Base-by-base conservation (phyloP, 2,797 vertebrate species). In the Halcyon leucocephala region DNA sequence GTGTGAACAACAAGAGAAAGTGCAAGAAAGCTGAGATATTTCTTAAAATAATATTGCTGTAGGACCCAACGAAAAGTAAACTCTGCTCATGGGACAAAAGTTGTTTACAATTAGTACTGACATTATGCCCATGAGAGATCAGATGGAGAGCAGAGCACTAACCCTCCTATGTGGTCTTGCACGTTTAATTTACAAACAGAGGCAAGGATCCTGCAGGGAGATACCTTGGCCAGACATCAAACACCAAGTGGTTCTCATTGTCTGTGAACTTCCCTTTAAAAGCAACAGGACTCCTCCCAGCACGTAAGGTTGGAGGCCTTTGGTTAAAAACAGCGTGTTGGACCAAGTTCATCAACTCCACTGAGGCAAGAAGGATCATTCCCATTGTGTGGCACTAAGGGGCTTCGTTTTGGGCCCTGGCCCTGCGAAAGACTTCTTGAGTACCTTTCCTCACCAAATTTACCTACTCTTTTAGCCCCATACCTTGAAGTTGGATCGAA, bases 1-100 rank as follows among this genome's bases (percentile, higher is more conserved):
- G 69, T 87, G 92, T 88, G 95, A 97, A 95, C 72, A 90, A 42
- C 42, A 85, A 76, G 85, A 95, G 89, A 96, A 95, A 96, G 74
- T 49, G 52, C 52, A 76, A 93, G 92, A 85, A 93, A 10, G 39
- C 7, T 0, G 67, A 92, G 95, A 88, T 82, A 93, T 87, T 93
- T 94, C 87, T 92, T 97, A 87, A 81, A 95, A 94, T 80, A 95
- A 97, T 88, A 95, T 94, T 95, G 66, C 71, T 33, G 13, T 44
- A 80, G 77, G 81, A 91, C 77, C 35, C 46, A 95, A 73, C 24
- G 70, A 90, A 96, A 92, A 82, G 67, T 49, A 91, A 93, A 89
- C 33, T n/a, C 41, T 67, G 72, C 48, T 73, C 31, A 2, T 66
- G 77, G 79, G 90, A 93, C 74, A 81, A 69, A 94, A 65, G 48